Conservation (phyloP, 2,113 vertebrate species). For the Onychorhynchus coronatus region DNA sequence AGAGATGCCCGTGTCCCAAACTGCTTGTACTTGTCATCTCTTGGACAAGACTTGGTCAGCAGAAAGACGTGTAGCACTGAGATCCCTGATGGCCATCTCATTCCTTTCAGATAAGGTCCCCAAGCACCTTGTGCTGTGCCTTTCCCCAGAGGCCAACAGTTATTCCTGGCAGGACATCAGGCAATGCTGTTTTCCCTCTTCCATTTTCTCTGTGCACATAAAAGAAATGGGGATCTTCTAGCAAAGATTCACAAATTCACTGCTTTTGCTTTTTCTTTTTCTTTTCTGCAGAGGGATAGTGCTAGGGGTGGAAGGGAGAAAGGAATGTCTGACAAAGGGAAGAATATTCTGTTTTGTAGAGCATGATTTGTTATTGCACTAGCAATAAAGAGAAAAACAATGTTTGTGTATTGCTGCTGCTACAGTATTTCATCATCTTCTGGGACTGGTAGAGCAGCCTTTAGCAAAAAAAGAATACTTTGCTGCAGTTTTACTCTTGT, state of each 20-base stretch:
- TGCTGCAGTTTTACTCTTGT: slow-evolving; percentile 25
- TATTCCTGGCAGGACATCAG: neutral
- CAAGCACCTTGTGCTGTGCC: neutral
- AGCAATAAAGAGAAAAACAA: slow-evolving; percentile 36
- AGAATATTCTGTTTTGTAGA: neutral
- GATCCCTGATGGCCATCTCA: neutral
- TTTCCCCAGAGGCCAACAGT: fast-evolving
- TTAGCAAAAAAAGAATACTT: slow-evolving; percentile 5
- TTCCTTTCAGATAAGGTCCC: neutral
- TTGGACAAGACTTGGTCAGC: neutral
- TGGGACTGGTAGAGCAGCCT: slow-evolving; percentile 6
- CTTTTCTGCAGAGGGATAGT: neutral
- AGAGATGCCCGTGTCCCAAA: fast-evolving
- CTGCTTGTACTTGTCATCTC: neutral
- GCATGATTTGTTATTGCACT: neutral
- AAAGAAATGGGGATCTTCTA: neutral
- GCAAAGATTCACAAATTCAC: neutral
- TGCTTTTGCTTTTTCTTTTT: neutral
- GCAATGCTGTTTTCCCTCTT: neutral
- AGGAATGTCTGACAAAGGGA: neutral
- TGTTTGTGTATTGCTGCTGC: slow-evolving; percentile 20
- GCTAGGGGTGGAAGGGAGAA: neutral
- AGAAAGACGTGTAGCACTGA: neutral
- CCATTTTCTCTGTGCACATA: neutral
- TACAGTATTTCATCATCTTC: slow-evolving; percentile 32